These are phyloP conservation scores for Ochropleura plecta DNA, from an alignment of 2,888 invertebrate genomes.

Conservation along the genomic window DNA sequence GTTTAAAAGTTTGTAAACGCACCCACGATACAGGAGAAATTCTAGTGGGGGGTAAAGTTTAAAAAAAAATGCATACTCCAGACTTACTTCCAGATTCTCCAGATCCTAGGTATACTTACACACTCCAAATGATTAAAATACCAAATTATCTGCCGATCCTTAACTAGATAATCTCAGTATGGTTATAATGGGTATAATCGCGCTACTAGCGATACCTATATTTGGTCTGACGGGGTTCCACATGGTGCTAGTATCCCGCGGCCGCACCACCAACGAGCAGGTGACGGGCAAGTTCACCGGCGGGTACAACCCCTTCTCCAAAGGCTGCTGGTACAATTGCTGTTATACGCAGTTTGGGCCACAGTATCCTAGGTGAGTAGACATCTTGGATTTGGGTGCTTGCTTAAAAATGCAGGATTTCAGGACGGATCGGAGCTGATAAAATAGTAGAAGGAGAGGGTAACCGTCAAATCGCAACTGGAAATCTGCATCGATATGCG, in stretches of 20 bases:
- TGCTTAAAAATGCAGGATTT: background rate
- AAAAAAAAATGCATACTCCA: no score
- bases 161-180: constrained; percentile 91
- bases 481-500: background rate
- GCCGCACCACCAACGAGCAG: constrained; percentile 99
- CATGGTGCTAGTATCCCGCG: constrained; percentile 98
- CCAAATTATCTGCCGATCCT: constrained; percentile 49
- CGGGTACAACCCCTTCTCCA: constrained; percentile 99
- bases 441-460: no score
- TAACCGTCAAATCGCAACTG: background rate
- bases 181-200: constrained; percentile 97
- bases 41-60: no score
- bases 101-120: no score
- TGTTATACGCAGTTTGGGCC: constrained; percentile 98
- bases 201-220: constrained; percentile 98
- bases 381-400: background rate
- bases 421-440: background rate
- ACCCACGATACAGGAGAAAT: no score
- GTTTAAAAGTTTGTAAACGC: no score
- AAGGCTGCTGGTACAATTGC: constrained; percentile 98
- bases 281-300: constrained; percentile 99
- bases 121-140: background rate
- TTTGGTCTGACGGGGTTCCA: constrained; percentile 99
- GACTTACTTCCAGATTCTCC: no score
- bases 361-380: constrained; percentile 98